These are phyloP conservation scores for Galerucella pusilla DNA, from an alignment of 2,888 invertebrate species.

Conservation along the genomic window DNA sequence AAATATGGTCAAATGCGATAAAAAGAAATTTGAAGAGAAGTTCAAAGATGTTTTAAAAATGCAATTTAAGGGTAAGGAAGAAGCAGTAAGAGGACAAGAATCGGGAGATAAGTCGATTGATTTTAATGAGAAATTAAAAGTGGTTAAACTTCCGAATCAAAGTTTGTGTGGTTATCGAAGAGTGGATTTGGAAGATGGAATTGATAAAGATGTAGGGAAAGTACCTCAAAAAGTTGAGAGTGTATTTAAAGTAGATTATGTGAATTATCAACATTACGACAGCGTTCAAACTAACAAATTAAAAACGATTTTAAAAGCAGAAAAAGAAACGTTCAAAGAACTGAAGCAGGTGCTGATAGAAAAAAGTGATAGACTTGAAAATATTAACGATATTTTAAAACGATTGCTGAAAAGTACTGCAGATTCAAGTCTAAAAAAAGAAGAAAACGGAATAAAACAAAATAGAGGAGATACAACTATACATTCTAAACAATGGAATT, in stretches of 20 bases:
- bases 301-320: background rate
- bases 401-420: background rate
- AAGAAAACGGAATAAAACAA: background rate
- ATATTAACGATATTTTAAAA: background rate
- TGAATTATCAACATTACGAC: background rate
- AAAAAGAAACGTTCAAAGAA: conserved; percentile 11
- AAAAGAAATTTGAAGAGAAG: background rate
- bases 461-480: background rate
- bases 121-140: background rate
- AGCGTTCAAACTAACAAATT: background rate
- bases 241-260: background rate
- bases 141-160: background rate
- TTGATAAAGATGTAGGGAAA: background rate
- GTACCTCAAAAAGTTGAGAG: background rate
- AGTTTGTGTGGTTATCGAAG: background rate
- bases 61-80: background rate
- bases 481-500: background rate
- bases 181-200: background rate
- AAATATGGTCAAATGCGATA: background rate
- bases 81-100: background rate
- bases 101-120: background rate
- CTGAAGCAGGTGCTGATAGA: background rate
- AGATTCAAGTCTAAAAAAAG: background rate
- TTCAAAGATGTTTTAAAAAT: background rate
- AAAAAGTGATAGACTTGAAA: background rate